Evolutionary conservation across 1,140 invertebrate species (phyloP), one percentile per base, ranked within the genome.

Genomic region (Bombus vancouverensis): DNA sequence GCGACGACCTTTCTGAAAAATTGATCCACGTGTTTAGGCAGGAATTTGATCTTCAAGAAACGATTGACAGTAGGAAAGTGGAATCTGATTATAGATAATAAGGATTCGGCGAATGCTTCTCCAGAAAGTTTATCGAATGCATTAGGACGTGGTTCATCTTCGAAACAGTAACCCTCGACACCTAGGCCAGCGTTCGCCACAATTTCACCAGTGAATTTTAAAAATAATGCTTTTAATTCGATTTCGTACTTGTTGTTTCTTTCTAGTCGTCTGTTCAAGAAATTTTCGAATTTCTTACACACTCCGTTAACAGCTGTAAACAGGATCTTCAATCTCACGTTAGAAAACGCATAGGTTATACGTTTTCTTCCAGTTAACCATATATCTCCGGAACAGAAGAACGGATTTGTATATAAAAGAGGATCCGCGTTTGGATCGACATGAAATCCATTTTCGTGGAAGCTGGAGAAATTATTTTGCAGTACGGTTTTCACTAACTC

Each of bases 151-250:
- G 59, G 44, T 32, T 80, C 39, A 3, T 92, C 87, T 0, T 73
- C 79, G 81, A 92, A 93, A 62, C 87, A 88, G 39, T 80, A 39
- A 1, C 90, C 91, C 25, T 93, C 87, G 13, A 96, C 91, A 12
- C 95, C 96, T 84, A 96, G 92, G 1, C 94, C 95, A 28, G 94
- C 94, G 75, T 93, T 94, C 6, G 95, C 93, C 10, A 96, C 94
- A n/a, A 95, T 94, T 62, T 96, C 95, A 0, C 94, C 94, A 3
- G 95, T 96, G 73, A 93, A 96, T 82, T 93, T 93, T 2, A 92
- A 75, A 22, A 93, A 94, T 1, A 94, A 32, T 37, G 93, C 80
- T 85, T 95, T 95, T 10, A 91, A 42, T 34, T 95, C 93, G 2
- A 89, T 32, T 28, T 93, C 92, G 71, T 85, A 72, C 25, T 75